Conservation (phyloP, 1,140 invertebrate genomes). For the Phenacoccus solenopsis region DNA sequence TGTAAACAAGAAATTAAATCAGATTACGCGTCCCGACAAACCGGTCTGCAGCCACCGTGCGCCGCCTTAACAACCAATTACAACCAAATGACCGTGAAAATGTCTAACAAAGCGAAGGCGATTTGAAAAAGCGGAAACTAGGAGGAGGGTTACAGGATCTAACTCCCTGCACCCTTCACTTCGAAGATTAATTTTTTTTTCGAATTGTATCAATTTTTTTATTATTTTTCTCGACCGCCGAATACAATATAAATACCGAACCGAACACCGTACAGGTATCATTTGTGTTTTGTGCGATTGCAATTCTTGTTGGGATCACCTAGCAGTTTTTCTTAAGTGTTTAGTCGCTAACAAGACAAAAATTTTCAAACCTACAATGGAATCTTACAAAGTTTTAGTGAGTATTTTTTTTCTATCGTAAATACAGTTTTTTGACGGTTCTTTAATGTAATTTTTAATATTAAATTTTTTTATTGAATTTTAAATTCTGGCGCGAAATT, state of each 20-base stretch:
- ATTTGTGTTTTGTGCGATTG: slow-evolving; percentile 15
- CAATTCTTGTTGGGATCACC: slow-evolving; percentile 1
- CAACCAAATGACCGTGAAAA: slow-evolving; percentile 14
- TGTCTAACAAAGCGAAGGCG: slow-evolving; percentile 1
- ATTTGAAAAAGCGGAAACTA: slow-evolving; percentile 6
- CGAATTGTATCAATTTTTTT: slow-evolving; percentile 13
- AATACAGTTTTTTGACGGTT: background rate
- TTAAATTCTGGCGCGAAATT: too few relatives aligned
- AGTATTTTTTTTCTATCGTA: slow-evolving; percentile 7
- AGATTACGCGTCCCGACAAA: background rate
- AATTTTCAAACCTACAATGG: slow-evolving; percentile 6
- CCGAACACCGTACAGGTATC: background rate
- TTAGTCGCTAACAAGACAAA: background rate
- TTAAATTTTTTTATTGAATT: too few relatives aligned
- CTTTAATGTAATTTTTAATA: too few relatives aligned
- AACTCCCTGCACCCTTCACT: background rate
- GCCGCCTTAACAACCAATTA: slow-evolving; percentile 2
- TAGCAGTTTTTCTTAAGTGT: background rate
- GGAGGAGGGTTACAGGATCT: slow-evolving; percentile 8
- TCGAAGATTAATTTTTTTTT: background rate
- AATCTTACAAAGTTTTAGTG: slow-evolving; percentile 8
- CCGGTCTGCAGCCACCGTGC: background rate
- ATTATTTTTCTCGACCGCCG: background rate
- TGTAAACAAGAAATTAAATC: slow-evolving; percentile 3
- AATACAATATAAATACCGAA: background rate